phyloP scores from a whole-genome alignment of 1,140 invertebrate genomes.

The Drosophila azteca region DNA sequence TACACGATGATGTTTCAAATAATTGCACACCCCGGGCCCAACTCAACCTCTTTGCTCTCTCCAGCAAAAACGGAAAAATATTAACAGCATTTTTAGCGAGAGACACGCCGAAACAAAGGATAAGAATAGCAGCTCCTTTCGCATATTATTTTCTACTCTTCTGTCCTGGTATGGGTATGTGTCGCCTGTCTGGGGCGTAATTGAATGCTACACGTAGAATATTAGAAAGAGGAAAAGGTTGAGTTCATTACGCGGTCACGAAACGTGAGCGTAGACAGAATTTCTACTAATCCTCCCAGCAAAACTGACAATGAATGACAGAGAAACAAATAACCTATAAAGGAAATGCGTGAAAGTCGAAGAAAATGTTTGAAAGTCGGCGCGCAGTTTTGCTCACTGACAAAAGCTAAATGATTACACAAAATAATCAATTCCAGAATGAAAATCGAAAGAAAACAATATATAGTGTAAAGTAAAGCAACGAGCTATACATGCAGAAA shows the following conservation, averaged over 20 bases:
- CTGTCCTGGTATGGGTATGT: not conserved
- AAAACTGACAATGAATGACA: slow-evolving; percentile 11
- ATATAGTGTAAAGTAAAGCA: too few relatives aligned
- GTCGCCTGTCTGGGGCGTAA: slow-evolving; percentile 46
- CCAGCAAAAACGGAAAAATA: slow-evolving; percentile 19
- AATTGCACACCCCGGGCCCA: slow-evolving; percentile 33
- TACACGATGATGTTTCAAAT: slow-evolving; percentile 67
- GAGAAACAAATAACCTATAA: not conserved
- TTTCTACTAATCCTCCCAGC: not conserved
- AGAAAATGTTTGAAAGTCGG: too few relatives aligned
- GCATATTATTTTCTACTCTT: slow-evolving; percentile 39
- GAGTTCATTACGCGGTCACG: slow-evolving; percentile 43
- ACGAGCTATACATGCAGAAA: too few relatives aligned
- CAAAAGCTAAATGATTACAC: too few relatives aligned
- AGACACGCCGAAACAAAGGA: slow-evolving; percentile 36
- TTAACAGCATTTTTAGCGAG: slow-evolving; percentile 55
- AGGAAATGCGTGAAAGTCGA: too few relatives aligned
- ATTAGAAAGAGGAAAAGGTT: slow-evolving; percentile 35
- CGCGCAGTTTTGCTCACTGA: too few relatives aligned
- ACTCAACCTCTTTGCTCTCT: not conserved
- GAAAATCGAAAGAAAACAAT: too few relatives aligned
- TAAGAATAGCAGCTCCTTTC: slow-evolving; percentile 20
- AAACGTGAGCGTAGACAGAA: slow-evolving; percentile 17
- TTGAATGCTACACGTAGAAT: slow-evolving; percentile 74
- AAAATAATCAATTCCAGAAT: too few relatives aligned